Percentiles rank a stretch among this genome's conserved stretches.
Conservation (phyloP, 2,888 invertebrate species). For the Dryocosmus kuriphilus region DNA sequence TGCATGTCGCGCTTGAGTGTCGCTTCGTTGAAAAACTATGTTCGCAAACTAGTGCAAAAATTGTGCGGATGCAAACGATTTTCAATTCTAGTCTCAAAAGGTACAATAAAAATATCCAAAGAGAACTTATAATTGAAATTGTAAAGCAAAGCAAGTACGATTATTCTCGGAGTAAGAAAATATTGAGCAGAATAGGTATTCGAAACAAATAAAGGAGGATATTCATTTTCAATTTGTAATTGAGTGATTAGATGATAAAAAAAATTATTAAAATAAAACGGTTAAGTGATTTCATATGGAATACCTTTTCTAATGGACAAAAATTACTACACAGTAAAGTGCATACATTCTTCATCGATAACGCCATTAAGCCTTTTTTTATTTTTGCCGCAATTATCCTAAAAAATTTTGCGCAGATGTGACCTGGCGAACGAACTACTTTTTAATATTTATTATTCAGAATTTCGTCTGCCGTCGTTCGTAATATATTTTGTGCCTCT, state of each 20-base stretch:
- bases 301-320: not conserved
- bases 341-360: not conserved
- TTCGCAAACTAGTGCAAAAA: not conserved
- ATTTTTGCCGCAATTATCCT: constrained; percentile 10
- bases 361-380: constrained; percentile 1
- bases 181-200: too few species aligned
- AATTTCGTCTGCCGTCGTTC: not conserved
- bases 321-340: not conserved
- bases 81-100: not conserved
- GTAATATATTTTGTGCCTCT: constrained; percentile 28
- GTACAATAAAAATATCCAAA: not conserved
- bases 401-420: constrained; percentile 9
- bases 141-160: not conserved
- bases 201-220: too few species aligned
- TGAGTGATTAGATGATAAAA: too few species aligned
- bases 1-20: constrained; percentile 54
- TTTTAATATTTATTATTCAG: constrained; percentile 11
- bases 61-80: not conserved
- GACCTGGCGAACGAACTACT: constrained; percentile 2
- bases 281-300: not conserved
- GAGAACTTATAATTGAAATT: not conserved
- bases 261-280: too few species aligned
- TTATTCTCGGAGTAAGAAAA: not conserved
- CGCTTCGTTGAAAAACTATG: constrained; percentile 19
- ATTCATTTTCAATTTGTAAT: too few species aligned